Percentiles rank a stretch among this genome's conserved stretches.
Conservation (phyloP, 2,113 vertebrate species). For the Pelmatolapia mariae region DNA sequence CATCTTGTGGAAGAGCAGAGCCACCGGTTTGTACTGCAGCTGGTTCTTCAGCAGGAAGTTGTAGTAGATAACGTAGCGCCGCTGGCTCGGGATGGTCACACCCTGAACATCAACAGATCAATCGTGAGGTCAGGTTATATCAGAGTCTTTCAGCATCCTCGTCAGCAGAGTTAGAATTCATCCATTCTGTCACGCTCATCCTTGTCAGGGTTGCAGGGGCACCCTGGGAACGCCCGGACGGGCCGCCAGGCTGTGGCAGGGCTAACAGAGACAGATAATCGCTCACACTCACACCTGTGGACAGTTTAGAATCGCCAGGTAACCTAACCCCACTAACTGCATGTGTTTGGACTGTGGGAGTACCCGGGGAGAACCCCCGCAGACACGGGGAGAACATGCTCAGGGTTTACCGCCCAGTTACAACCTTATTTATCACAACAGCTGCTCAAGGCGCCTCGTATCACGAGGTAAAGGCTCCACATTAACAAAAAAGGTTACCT, state of each 20-base stretch:
- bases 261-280: neutral
- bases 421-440: neutral
- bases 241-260: neutral
- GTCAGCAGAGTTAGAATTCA: neutral
- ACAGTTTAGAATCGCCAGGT: neutral
- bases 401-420: neutral
- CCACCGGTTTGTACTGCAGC: constrained; percentile 93
- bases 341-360: neutral
- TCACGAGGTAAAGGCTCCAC: neutral
- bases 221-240: neutral
- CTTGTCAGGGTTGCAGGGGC: neutral
- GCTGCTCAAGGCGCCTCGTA: neutral
- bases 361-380: neutral
- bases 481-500: constrained; percentile 67
- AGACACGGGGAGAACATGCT: neutral
- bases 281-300: neutral
- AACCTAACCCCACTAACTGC: neutral
- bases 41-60: constrained; percentile 95
- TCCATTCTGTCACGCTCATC: neutral
- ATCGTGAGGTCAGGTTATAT: neutral
- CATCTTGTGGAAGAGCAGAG: constrained; percentile 97
- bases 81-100: constrained; percentile 96
- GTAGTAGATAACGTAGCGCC: constrained; percentile 96
- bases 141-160: neutral
- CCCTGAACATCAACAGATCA: constrained; percentile 69